Percentiles rank a stretch among this genome's conserved stretches.
Evolutionary conservation across 2,113 vertebrate species (phyloP).

Genomic region (Pelvicachromis taeniatus): DNA sequence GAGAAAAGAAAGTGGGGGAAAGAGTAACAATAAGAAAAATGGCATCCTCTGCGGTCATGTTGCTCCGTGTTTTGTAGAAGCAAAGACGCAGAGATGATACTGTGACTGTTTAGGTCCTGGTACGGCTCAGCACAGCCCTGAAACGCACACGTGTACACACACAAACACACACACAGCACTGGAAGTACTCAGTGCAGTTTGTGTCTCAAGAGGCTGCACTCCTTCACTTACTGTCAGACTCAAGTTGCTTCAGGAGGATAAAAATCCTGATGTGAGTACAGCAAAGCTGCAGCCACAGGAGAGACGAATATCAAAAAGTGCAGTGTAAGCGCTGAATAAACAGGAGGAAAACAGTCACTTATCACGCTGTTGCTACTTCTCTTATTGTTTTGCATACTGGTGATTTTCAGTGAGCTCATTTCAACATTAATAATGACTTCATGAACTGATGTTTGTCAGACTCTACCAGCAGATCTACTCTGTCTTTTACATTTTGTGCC

Average conservation of each 20-base stretch:
- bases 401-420: not conserved
- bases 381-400: rapidly evolving
- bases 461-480: not conserved
- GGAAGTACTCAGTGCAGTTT: constrained; percentile 3
- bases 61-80: constrained; percentile 5
- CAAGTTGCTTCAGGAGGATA: constrained; percentile 11
- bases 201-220: constrained; percentile 51
- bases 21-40: not conserved
- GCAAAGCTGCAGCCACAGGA: not conserved
- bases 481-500: constrained; percentile 6
- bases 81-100: constrained; percentile 14
- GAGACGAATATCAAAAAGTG: not conserved
- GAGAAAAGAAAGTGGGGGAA: not conserved
- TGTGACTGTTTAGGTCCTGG: constrained; percentile 56
- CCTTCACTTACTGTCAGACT: constrained; percentile 37
- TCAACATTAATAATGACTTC: not conserved
- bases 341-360: not conserved
- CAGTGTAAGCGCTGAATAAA: not conserved
- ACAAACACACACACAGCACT: not conserved
- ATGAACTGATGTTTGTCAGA: not conserved
- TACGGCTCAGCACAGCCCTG: constrained; percentile 53
- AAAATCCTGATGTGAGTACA: not conserved
- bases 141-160: not conserved
- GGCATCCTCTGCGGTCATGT: constrained; percentile 11
- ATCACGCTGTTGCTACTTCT: not conserved